Evolutionary conservation across 1,140 invertebrate species (phyloP), one percentile per base, ranked within the genome.

Genomic region (Calliphora vicina): DNA sequence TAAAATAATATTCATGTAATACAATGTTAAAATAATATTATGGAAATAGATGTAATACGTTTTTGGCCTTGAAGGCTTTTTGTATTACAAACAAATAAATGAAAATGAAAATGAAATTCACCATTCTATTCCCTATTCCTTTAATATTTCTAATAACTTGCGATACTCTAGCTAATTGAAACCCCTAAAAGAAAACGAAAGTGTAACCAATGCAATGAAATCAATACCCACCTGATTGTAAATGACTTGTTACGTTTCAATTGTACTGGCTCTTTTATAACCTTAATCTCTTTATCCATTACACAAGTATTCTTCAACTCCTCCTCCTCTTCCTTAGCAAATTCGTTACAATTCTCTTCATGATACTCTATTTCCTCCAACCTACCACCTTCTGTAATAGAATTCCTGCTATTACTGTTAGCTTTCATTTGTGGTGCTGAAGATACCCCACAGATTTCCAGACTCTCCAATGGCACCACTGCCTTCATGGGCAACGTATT

Each of bases 191-290:
- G 29, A 35, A 17, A 50, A 50, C 45, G 12, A 50, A n/a, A 17
- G 45, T 50, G 12, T 13, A 50, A 50, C 1, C 1, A 5, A 5
- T 35, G 35, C 35, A 35, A 20, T 23, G 61, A 67, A 67, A 23
- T 81, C 6, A 25, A 83, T 83, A 83, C 82, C 71, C 57, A 83
- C 82, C 82, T 80, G 9, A 83, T n/a, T 10, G 76, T 74, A 80
- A 83, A 83, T 9, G 82, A 83, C 82, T 78, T 83, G 82, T 83
- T 50, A 45, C 82, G 82, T 29, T 26, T 50, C 74, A 83, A 35
- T 43, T 76, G 61, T 35, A 74, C 73, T 15, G 82, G 82, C 13
- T 72, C 82, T 25, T 83, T 83, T 29, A 83, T 83, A n/a, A 83
- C 82, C 74, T 80, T 76, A 71, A 83, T 83, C 26, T 83, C 61